A percentile compares a stretch with the other conserved stretches of the same genome.
These are phyloP conservation scores for Phrynosoma platyrhinos DNA, from an alignment of 2,113 vertebrate genomes.

Conservation along the genomic window DNA sequence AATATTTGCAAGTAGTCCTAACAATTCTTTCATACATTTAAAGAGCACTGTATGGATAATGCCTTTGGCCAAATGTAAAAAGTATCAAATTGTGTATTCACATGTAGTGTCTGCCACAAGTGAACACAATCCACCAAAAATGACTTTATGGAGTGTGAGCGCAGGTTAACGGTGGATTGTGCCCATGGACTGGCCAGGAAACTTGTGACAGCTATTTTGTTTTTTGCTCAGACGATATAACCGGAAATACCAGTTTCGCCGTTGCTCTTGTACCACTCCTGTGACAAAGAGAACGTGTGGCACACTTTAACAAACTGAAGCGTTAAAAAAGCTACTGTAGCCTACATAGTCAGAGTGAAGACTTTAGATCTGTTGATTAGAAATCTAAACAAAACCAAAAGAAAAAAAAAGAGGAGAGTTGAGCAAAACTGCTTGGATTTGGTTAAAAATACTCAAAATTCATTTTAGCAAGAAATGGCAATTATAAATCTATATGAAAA, in stretches of 20 bases:
- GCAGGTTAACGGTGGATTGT: not conserved
- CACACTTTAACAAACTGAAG: conserved; percentile 34
- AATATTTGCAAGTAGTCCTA: conserved; percentile 70
- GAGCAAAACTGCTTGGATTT: conserved; percentile 71
- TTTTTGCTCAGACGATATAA: conserved; percentile 8
- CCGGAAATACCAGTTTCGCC: not conserved
- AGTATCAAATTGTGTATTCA: not conserved
- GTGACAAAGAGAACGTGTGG: not conserved
- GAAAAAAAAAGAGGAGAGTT: conserved; percentile 57
- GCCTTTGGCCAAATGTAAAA: conserved; percentile 54
- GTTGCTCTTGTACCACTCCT: conserved; percentile 31
- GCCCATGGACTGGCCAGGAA: conserved; percentile 22
- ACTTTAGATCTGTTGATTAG: conserved; percentile 48
- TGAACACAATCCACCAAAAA: conserved; percentile 13
- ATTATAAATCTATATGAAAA: conserved; percentile 79
- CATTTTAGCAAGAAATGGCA: conserved; percentile 74
- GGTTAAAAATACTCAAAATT: conserved; percentile 68
- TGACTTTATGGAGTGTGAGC: not conserved
- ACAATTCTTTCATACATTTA: conserved; percentile 38
- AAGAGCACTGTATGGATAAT: conserved; percentile 47
- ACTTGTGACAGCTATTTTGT: not conserved
- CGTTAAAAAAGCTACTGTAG: conserved; percentile 48
- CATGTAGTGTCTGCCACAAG: conserved; percentile 23
- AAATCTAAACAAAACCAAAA: conserved; percentile 60
- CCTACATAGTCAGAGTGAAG: conserved; percentile 51